Evolutionary conservation across 2,888 invertebrate species (phyloP).

Genomic region (Cephus pygmeus): DNA sequence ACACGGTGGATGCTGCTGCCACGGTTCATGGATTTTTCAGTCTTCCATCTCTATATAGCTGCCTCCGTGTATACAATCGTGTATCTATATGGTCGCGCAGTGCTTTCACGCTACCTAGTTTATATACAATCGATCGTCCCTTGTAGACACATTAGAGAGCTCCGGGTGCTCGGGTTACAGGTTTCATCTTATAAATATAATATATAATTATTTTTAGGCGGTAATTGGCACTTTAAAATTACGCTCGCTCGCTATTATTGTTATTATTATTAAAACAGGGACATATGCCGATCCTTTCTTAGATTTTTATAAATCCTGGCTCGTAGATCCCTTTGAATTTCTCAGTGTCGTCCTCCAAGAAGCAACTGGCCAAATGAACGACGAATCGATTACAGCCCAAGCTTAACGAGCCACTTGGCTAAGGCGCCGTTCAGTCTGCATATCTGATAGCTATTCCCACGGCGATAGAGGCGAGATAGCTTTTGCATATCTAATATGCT

Average conservation of each 20-base stretch:
- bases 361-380: not conserved
- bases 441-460: conserved; percentile 8
- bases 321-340: not conserved
- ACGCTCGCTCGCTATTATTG: not conserved
- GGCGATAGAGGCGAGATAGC: conserved; percentile 11
- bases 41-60: not conserved
- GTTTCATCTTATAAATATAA: not conserved
- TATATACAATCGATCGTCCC: not conserved
- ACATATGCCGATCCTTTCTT: not conserved
- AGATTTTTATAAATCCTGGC: not conserved
- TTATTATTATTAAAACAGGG: no score
- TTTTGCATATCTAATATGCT: conserved; percentile 26
- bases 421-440: conserved; percentile 26
- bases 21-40: not conserved
- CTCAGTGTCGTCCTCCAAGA: not conserved
- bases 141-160: not conserved
- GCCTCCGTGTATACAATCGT: not conserved
- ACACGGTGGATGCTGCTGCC: not conserved
- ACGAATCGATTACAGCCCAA: conserved; percentile 30
- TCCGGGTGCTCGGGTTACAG: not conserved
- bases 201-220: not conserved
- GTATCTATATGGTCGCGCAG: not conserved
- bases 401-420: conserved; percentile 30
- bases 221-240: not conserved
- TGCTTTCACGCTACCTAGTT: not conserved